A percentile compares a stretch with the other conserved stretches of the same genome.
Conservation (phyloP, 1,140 invertebrate genomes). For the Ceratosolen fusciceps region DNA sequence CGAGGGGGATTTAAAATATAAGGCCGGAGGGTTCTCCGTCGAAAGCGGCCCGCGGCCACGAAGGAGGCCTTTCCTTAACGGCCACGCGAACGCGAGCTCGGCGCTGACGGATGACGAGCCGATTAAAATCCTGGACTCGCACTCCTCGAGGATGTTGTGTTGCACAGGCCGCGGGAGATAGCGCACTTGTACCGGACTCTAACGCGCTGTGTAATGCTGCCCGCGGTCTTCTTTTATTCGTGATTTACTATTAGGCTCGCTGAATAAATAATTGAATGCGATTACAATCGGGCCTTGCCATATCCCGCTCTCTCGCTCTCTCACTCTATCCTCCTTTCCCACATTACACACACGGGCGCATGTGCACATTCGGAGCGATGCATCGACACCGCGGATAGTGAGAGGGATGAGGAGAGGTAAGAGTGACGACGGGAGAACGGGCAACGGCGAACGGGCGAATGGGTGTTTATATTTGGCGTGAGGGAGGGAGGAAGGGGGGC, state of each 20-base stretch:
- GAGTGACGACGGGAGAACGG: too few species aligned
- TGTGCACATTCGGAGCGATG: too few species aligned
- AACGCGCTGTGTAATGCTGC: slow-evolving; percentile 39
- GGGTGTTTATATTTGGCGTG: too few species aligned
- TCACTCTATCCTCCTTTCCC: background rate
- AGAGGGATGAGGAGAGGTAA: too few species aligned
- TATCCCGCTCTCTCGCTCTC: background rate
- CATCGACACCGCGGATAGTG: too few species aligned
- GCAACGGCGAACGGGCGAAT: too few species aligned
- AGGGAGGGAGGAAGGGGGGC: too few species aligned
- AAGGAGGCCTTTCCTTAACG: slow-evolving; percentile 53
- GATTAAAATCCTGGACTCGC: slow-evolving; percentile 46
- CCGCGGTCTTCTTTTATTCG: slow-evolving; percentile 33
- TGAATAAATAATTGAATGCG: slow-evolving; percentile 49
- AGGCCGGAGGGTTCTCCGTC: slow-evolving; percentile 27
- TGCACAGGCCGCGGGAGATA: background rate
- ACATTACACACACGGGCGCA: too few species aligned
- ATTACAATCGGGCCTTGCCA: slow-evolving; percentile 40
- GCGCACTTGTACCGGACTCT: background rate
- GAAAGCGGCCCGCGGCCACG: too few species aligned
- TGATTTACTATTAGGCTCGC: slow-evolving; percentile 40
- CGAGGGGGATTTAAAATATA: slow-evolving; percentile 1
- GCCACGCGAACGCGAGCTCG: slow-evolving; percentile 36
- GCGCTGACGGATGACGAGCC: slow-evolving; percentile 52
- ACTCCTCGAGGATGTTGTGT: background rate